Evolutionary conservation across 1,140 invertebrate genomes (phyloP).

Genomic region (Archivesica marissinica): DNA sequence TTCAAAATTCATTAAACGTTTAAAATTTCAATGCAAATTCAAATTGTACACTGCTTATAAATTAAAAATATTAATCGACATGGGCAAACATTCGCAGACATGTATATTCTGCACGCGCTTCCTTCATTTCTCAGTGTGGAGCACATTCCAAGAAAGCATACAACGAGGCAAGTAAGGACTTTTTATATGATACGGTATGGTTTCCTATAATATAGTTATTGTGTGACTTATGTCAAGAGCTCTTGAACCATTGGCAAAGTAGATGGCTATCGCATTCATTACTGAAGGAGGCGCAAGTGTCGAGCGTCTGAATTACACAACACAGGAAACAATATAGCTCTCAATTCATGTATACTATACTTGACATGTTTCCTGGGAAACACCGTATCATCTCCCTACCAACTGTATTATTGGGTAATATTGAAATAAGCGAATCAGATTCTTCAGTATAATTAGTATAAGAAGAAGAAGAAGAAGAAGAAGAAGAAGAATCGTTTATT

Average conservation of each 20-base stretch:
- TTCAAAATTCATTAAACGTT: no score
- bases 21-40: no score
- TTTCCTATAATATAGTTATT: neutral
- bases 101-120: no score
- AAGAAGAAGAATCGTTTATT: no score
- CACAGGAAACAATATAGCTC: neutral
- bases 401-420: no score
- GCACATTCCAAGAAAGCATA: neutral
- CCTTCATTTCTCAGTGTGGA: neutral
- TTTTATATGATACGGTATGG: neutral
- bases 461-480: no score
- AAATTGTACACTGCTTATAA: no score
- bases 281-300: neutral
- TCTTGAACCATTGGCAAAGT: neutral
- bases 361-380: neutral
- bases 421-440: no score
- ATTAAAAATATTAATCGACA: no score
- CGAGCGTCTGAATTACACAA: slow-evolving; percentile 10
- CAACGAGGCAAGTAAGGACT: neutral
- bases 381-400: neutral
- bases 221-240: slow-evolving; percentile 11
- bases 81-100: no score
- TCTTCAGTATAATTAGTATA: no score
- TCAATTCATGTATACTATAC: neutral
- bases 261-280: slow-evolving; percentile 4